A percentile compares a stretch with the other conserved stretches of the same genome.
Evolutionary conservation across 2,888 invertebrate genomes (phyloP).

Genomic region (Polymixis flavicincta): DNA sequence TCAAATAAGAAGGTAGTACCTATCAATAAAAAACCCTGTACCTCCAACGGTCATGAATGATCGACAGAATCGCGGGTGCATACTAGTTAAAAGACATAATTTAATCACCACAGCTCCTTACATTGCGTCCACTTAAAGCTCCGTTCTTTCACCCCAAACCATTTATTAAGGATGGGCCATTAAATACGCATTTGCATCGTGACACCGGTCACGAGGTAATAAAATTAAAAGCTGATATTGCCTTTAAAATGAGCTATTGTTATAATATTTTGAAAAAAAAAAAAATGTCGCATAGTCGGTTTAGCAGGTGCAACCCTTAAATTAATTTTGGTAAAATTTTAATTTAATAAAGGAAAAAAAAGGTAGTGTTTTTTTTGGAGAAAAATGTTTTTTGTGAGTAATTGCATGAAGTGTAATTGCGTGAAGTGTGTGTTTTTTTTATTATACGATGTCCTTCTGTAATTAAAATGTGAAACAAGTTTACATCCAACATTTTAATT

Average conservation of each 20-base stretch:
- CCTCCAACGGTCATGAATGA: background rate
- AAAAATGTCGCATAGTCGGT: constrained; percentile 57
- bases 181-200: constrained; percentile 75
- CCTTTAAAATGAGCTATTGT: constrained; percentile 68
- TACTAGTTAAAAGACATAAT: constrained; percentile 43
- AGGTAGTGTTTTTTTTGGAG: constrained; percentile 30
- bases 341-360: constrained; percentile 58
- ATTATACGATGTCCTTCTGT: constrained; percentile 15
- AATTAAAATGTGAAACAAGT: constrained; percentile 29
- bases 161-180: constrained; percentile 69
- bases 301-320: constrained; percentile 67
- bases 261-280: constrained; percentile 62
- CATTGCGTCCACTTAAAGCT: constrained; percentile 47
- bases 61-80: background rate
- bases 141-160: constrained; percentile 48
- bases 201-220: constrained; percentile 70
- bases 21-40: background rate
- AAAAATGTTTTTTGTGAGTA: constrained; percentile 27
- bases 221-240: constrained; percentile 73
- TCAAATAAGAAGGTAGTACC: background rate
- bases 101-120: constrained; percentile 50
- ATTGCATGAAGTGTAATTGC: constrained; percentile 19
- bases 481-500: constrained; percentile 17
- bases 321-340: constrained; percentile 63
- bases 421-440: too few relatives aligned